Evolutionary conservation across 2,797 vertebrate species (phyloP), one percentile per base, ranked within the genome.

Genomic region (Tympanoctomys barrerae): DNA sequence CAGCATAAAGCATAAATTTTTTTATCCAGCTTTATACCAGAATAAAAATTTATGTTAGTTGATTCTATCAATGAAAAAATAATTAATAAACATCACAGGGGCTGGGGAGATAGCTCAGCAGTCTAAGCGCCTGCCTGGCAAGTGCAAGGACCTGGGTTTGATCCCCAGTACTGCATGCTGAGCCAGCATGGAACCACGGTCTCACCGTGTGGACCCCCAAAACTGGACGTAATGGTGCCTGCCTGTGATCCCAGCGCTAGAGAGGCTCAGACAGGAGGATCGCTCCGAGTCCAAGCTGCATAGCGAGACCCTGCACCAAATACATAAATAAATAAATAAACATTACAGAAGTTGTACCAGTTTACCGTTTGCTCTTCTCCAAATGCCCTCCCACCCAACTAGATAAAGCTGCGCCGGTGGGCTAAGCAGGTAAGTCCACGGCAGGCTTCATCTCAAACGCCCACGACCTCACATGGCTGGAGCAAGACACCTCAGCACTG

Each of bases 51-150:
- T 83, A 14, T 3, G 42, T 87, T 10, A n/a, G 22, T 84, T 77
- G 36, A 75, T 91, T 62, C 42, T 9, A 59, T 11, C n/a, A 78
- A 59, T 86, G 57, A 71, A 89, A 90, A 71, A 42, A 28, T 42
- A 39, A 61, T 57, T 91, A 39, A 36, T 93, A 81, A 91, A 90
- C 89, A 64, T 75, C 78, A 54, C 24, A 94, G 82, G 79, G 52
- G 13, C 52, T 16, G 52, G 52, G 14, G 52, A 54, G 52, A 54
- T 54, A 57, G 54, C 16, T 57, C 54, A 57, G 16, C 54, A 57
- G 16, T 57, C 54, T 57, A 57, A 57, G 54, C 16, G 16, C 54
- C 54, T 57, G 3, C 14, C 54, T 57, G 54, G 54, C 14, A 57
- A 57, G 54, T 57, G 54, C 54, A 57, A 57, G 14, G 16, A 57